Conservation (phyloP, 2,113 vertebrate genomes). For the Mystacornis crossleyi region DNA sequence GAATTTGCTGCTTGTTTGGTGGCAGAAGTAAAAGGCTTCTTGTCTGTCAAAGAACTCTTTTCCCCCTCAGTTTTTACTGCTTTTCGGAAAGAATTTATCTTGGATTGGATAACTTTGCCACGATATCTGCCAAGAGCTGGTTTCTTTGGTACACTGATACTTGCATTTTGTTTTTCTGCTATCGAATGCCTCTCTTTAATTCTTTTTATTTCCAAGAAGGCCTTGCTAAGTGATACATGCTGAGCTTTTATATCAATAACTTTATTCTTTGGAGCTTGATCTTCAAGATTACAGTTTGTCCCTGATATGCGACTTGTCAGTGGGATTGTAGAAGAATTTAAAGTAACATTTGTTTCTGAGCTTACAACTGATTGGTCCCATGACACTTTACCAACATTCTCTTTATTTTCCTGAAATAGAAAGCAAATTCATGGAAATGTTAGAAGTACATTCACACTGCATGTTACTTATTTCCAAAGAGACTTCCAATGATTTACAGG, state of each 20-base stretch:
- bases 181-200: constrained; percentile 63
- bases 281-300: background rate
- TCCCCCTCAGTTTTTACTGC: constrained; percentile 1
- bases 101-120: constrained; percentile 88
- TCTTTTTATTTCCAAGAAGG: constrained; percentile 70
- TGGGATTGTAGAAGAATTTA: background rate
- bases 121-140: constrained; percentile 83
- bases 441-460: background rate
- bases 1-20: constrained; percentile 24
- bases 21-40: background rate
- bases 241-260: constrained; percentile 2
- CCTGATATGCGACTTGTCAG: background rate
- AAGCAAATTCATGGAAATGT: background rate
- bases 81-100: constrained; percentile 89
- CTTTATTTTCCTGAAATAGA: constrained; percentile 74
- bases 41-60: background rate
- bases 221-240: constrained; percentile 69
- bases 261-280: background rate
- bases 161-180: constrained; percentile 63
- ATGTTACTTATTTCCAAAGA: background rate
- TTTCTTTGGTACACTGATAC: constrained; percentile 65
- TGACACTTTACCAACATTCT: constrained; percentile 45
- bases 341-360: background rate
- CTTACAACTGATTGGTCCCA: background rate
- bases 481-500: background rate